A percentile compares a stretch with the other conserved stretches of the same genome.
Evolutionary conservation across 2,888 invertebrate species (phyloP).

Genomic region (Bugula neritina): DNA sequence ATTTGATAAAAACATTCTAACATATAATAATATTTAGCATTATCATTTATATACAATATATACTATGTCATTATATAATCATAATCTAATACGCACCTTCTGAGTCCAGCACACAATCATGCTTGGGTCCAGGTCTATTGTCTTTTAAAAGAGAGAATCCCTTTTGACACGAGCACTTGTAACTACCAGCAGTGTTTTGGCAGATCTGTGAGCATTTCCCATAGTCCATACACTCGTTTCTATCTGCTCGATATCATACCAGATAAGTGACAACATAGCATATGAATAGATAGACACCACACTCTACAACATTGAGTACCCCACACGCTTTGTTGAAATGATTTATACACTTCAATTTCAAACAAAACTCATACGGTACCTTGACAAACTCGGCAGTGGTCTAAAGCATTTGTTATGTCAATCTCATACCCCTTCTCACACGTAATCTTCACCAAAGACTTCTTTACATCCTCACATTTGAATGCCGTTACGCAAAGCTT

Average conservation of each 20-base stretch:
- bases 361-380: too few relatives aligned
- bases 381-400: conserved; percentile 11
- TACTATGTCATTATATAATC: too few relatives aligned
- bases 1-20: too few relatives aligned
- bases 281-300: too few relatives aligned
- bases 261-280: too few relatives aligned
- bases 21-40: too few relatives aligned
- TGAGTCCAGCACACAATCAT: conserved; percentile 15
- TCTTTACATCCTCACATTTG: background rate
- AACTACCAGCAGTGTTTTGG: conserved; percentile 59
- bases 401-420: background rate
- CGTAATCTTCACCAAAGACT: background rate
- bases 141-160: background rate
- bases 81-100: too few relatives aligned
- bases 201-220: conserved; percentile 74
- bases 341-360: too few relatives aligned
- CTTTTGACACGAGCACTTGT: conserved; percentile 52
- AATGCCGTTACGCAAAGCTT: background rate
- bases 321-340: too few relatives aligned
- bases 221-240: conserved; percentile 55
- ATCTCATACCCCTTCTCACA: conserved; percentile 23
- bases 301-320: too few relatives aligned
- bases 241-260: too few relatives aligned
- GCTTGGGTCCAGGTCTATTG: background rate
- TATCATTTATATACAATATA: too few relatives aligned